phyloP scores from a whole-genome alignment of 2,797 vertebrate species.

The Coracias cyanogaster region DNA sequence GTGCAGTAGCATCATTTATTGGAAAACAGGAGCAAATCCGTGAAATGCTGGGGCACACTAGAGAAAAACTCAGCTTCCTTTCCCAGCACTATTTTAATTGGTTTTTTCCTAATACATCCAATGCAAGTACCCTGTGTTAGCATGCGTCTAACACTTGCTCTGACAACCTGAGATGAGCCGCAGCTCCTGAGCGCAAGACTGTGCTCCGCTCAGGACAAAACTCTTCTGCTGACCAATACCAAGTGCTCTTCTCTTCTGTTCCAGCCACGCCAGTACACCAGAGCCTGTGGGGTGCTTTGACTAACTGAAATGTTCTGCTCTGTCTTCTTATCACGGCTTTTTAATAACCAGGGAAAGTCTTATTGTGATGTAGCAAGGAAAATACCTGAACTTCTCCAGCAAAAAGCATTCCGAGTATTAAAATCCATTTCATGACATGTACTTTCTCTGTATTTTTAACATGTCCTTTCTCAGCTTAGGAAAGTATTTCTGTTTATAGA shows the following conservation, averaged over 20 bases:
- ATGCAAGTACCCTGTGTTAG: not conserved
- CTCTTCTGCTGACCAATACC: not conserved
- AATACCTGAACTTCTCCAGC: not conserved
- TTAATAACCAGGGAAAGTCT: not conserved
- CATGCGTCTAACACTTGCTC: not conserved
- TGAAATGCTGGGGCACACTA: not conserved
- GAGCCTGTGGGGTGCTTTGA: not conserved
- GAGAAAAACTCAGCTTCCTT: not conserved
- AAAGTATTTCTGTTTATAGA: not conserved
- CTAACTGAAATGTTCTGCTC: not conserved
- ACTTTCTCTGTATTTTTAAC: not conserved
- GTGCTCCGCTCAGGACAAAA: not conserved
- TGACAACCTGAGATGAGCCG: accelerated
- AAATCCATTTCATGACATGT: not conserved
- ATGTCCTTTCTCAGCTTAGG: not conserved
- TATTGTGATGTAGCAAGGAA: not conserved
- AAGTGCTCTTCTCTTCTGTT: not conserved
- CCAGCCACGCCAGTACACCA: not conserved
- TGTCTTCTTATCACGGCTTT: not conserved
- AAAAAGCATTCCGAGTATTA: not conserved
- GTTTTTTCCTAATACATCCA: not conserved
- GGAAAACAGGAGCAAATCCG: not conserved
- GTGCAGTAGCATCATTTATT: not conserved
- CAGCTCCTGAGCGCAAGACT: not conserved
- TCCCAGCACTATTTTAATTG: not conserved